These are phyloP conservation scores for Eurytoma californica DNA, from an alignment of 2,888 invertebrate species.

Conservation along the genomic window DNA sequence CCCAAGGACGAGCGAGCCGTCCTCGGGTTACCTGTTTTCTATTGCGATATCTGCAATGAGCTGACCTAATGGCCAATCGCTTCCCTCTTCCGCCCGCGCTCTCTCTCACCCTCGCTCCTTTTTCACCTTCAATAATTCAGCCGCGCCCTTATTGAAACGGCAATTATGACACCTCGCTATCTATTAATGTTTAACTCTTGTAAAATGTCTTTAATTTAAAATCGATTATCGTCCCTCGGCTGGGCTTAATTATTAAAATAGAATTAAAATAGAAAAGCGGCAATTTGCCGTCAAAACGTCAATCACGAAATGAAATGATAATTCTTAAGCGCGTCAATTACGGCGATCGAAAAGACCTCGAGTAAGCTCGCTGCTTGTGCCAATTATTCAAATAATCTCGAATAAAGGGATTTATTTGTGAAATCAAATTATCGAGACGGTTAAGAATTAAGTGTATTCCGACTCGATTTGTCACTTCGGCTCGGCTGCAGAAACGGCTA, in stretches of 20 bases:
- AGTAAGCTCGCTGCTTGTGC: slow-evolving; percentile 28
- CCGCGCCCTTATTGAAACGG: not conserved
- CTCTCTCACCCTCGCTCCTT: not conserved
- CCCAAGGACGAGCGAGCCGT: slow-evolving; percentile 58
- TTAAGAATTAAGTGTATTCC: slow-evolving; percentile 51
- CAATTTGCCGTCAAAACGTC: slow-evolving; percentile 54
- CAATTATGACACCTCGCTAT: slow-evolving; percentile 34
- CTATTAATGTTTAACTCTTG: slow-evolving; percentile 36
- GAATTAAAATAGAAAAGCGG: slow-evolving; percentile 51
- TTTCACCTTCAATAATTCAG: slow-evolving; percentile 33
- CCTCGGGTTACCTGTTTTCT: slow-evolving; percentile 31
- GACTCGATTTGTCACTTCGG: slow-evolving; percentile 49
- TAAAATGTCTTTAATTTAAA: slow-evolving; percentile 44
- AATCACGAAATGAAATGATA: slow-evolving; percentile 55
- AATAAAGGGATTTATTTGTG: slow-evolving; percentile 52
- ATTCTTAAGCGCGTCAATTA: slow-evolving; percentile 53
- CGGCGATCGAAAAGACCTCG: slow-evolving; percentile 43
- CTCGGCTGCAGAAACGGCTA: slow-evolving; percentile 38
- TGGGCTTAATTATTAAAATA: slow-evolving; percentile 48
- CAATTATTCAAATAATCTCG: slow-evolving; percentile 55
- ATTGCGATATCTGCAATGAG: slow-evolving; percentile 12
- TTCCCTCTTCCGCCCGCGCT: not conserved
- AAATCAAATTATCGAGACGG: slow-evolving; percentile 52
- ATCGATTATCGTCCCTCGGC: slow-evolving; percentile 38
- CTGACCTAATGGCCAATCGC: slow-evolving; percentile 25